Evolutionary conservation across 2,888 invertebrate genomes (phyloP), one percentile per base, ranked within the genome.

Genomic region (Uloborus plumipes): DNA sequence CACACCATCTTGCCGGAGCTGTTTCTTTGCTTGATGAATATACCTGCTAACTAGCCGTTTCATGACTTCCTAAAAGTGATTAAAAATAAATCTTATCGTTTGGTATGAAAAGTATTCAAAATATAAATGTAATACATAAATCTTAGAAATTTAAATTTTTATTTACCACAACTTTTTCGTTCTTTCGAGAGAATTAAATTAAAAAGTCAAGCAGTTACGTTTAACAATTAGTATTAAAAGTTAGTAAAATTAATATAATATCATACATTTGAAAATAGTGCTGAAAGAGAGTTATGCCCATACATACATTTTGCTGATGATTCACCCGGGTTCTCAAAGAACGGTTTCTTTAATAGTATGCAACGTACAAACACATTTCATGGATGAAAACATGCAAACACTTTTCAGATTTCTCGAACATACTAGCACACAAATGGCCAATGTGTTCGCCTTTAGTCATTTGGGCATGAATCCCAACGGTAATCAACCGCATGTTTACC

Each of bases 1-100:
- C 20, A 91, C 91, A 4, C 91, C 90, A 86, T 91, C 90, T 88
- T 91, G 90, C 69, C 91, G 88, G 87, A 89, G 88, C 79, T 90
- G 89, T 85, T 91, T 91, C 88, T 91, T 91, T 50, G 89, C 89
- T 84, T 90, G 89, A 80, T 90, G 90, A 55, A 91, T 91, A 85
- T 89, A 90, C 64, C 91, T 87, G 49, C 89, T 89, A 9, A 91
- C 91, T 51, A 91, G 88, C 7, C 90, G 87, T 53, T 90, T 88
- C 89, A 91, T 91, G 18, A 91, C 90, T 82, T 90, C 90, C 88
- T 90, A 85, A n/a, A 74, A 58, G 13, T 31, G 39, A 7, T 31
- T 61, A 15, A 31, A 31, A 49, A 11, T n/a, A 47, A 64, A 64
- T n/a, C 3, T 64, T 26, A 16, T 3, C 2, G 14, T 51, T 15